These are phyloP conservation scores for Neoaliturus tenellus DNA, from an alignment of 2,888 invertebrate species.

Conservation along the genomic window DNA sequence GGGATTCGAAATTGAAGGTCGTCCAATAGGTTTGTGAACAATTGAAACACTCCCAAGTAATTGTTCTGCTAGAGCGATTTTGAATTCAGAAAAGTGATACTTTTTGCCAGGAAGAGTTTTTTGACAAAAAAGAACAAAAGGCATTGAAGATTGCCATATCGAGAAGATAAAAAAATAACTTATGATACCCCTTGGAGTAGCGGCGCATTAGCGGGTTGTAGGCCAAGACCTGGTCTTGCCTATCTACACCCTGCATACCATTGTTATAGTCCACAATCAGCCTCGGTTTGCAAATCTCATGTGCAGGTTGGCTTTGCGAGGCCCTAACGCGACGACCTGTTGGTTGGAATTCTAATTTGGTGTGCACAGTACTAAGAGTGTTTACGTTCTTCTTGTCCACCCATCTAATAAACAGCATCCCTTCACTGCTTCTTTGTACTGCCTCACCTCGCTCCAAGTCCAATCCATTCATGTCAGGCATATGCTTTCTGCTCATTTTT, in stretches of 20 bases:
- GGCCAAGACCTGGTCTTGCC: neutral
- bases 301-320: neutral
- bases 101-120: neutral
- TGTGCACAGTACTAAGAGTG: neutral
- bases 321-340: neutral
- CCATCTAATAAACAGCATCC: neutral
- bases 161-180: neutral
- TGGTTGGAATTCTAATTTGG: neutral
- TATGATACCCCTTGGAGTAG: neutral
- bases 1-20: neutral
- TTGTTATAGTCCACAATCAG: neutral
- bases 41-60: neutral
- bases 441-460: neutral
- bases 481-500: too few species aligned
- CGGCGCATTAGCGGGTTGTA: neutral
- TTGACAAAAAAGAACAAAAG: neutral
- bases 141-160: neutral
- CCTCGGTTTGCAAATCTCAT: neutral
- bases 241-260: neutral
- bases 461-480: neutral
- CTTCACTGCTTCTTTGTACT: neutral
- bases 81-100: neutral
- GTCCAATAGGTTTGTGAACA: neutral
- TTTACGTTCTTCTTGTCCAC: neutral
- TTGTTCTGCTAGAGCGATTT: neutral